Evolutionary conservation across 2,888 invertebrate species (phyloP), one percentile per base, ranked within the genome.

Genomic region (Ellobium chinense): DNA sequence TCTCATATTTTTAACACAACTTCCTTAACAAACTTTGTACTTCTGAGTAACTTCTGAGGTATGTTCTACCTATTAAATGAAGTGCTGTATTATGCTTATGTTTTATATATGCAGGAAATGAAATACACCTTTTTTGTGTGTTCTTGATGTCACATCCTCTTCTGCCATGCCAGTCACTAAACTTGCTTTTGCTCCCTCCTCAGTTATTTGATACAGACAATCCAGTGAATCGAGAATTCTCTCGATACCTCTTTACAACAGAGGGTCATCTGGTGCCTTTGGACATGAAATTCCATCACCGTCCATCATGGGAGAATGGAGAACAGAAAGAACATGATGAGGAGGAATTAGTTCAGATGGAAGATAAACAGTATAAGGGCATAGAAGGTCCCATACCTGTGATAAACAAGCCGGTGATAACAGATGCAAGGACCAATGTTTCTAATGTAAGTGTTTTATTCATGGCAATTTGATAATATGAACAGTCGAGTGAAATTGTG

Each of bases 141-240:
- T n/a, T n/a, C n/a, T n/a, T n/a, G n/a, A n/a, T n/a, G n/a, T n/a
- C n/a, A n/a, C n/a, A n/a, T n/a, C n/a, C n/a, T n/a, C n/a, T n/a
- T n/a, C n/a, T n/a, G n/a, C n/a, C n/a, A n/a, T n/a, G n/a, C n/a
- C n/a, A n/a, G n/a, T n/a, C n/a, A n/a, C n/a, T n/a, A n/a, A n/a
- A n/a, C n/a, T n/a, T n/a, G n/a, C n/a, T n/a, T n/a, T n/a, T n/a
- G n/a, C 27, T 69, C 62, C 31, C 7, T 34, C 91, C 92, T 62
- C 92, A 95, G 95, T 90, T 95, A 65, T 95, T 95, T 92, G 95
- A 95, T 91, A 92, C 93, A 79, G 94, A 94, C 83, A 95, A 95
- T 91, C 94, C 94, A 80, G 89, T 95, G 18, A 95, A 95, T 89
- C 92, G 91, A 80, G 90, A 94, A 69, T 85, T 93, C 68, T 92